A percentile compares a stretch with the other conserved stretches of the same genome.
Conservation (phyloP, 2,113 vertebrate species). For the Periophthalmus modestus region DNA sequence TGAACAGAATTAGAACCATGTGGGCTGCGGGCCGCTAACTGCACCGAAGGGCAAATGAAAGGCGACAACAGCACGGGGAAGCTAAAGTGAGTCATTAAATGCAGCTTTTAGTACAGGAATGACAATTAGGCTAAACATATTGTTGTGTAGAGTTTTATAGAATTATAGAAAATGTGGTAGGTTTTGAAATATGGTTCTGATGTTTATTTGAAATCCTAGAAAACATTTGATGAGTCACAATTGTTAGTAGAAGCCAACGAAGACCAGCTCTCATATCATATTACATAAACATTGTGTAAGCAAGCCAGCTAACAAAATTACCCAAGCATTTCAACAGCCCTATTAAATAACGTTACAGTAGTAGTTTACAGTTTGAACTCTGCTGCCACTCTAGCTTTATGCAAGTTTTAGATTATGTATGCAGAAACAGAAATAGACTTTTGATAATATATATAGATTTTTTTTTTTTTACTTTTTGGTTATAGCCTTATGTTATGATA, state of each 20-base stretch:
- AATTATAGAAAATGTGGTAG: not conserved
- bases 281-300: no score
- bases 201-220: not conserved
- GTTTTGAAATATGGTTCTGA: not conserved
- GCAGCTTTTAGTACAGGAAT: not conserved
- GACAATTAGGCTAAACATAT: not conserved
- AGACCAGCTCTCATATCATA: not conserved
- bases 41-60: slow-evolving; percentile 48
- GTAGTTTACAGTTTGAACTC: no score
- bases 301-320: no score
- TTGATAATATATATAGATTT: no score
- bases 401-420: no score
- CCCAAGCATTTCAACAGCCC: no score
- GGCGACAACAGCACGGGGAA: slow-evolving; percentile 20
- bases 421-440: no score
- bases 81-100: slow-evolving; percentile 26
- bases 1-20: slow-evolving; percentile 52
- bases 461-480: no score
- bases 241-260: not conserved
- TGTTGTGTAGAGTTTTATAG: not conserved
- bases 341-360: no score
- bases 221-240: not conserved
- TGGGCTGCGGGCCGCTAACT: slow-evolving; percentile 22
- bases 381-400: no score
- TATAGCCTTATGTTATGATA: no score